These are phyloP conservation scores for Microctenopoma steveboyesi DNA, from an alignment of 2,797 vertebrate genomes.

Conservation along the genomic window DNA sequence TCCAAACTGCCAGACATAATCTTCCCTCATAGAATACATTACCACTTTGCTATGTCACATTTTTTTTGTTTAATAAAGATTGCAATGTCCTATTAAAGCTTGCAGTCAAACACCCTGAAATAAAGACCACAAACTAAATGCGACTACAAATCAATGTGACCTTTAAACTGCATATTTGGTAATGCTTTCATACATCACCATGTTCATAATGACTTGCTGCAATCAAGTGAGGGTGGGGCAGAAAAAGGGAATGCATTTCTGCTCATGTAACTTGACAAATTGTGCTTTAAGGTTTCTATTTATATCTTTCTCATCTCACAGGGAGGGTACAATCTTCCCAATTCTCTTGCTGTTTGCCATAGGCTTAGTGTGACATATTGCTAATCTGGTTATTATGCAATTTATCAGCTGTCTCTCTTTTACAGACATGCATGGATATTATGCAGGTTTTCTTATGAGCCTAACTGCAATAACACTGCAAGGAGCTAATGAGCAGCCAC, in stretches of 20 bases:
- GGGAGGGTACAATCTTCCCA: conserved; percentile 78
- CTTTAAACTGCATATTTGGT: conserved; percentile 54
- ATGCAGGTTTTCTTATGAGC: conserved; percentile 78
- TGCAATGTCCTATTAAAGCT: conserved; percentile 1
- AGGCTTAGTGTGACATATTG: conserved; percentile 85
- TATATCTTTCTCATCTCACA: conserved; percentile 83
- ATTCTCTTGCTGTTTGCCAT: conserved; percentile 81
- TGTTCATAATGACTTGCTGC: conserved; percentile 63
- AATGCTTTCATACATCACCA: conserved; percentile 46
- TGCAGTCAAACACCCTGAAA: conserved; percentile 18
- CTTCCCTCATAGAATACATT: conserved; percentile 16
- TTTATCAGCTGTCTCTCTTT: conserved; percentile 82
- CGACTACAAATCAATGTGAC: conserved; percentile 49
- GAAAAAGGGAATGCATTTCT: conserved; percentile 60
- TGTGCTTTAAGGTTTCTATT: conserved; percentile 82
- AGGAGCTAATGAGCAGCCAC: conserved; percentile 79
- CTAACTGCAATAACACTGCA: conserved; percentile 78
- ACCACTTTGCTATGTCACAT: conserved; percentile 16
- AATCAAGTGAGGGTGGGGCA: conserved; percentile 56
- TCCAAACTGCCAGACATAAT: conserved; percentile 34
- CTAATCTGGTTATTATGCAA: conserved; percentile 87
- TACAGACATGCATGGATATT: conserved; percentile 76
- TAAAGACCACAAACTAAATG: conserved; percentile 20
- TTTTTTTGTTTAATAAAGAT: conserved; percentile 22
- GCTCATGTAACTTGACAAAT: conserved; percentile 81